Evolutionary conservation across 2,113 vertebrate genomes (phyloP).

Genomic region (Acrocephalus arundinaceus): DNA sequence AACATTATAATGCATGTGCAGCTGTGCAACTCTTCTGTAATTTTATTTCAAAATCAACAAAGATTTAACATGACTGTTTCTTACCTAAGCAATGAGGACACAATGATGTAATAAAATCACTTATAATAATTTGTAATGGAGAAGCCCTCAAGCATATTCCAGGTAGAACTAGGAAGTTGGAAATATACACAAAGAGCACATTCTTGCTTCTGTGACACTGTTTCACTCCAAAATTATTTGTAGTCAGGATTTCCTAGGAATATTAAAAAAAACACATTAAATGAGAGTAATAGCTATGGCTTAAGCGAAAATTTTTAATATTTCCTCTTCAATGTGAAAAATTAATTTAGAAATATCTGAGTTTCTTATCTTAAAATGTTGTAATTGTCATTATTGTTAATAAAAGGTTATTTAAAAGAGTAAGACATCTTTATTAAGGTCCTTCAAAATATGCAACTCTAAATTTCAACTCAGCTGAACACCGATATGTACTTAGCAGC

Average conservation of each 20-base stretch:
- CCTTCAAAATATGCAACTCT: not conserved
- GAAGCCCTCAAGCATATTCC: not conserved
- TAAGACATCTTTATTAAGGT: not conserved
- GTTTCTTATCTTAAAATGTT: not conserved
- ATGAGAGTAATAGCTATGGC: not conserved
- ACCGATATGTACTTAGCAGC: rapidly evolving
- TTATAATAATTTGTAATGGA: not conserved
- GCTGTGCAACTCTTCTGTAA: not conserved
- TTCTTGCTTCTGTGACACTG: not conserved
- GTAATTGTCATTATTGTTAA: not conserved
- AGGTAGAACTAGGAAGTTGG: not conserved
- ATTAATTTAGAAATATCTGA: not conserved
- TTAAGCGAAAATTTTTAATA: not conserved
- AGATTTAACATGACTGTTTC: not conserved
- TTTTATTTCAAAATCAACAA: not conserved
- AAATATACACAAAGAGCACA: not conserved
- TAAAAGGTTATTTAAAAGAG: not conserved
- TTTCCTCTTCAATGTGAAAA: not conserved
- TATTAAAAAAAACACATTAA: not conserved
- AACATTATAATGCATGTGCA: not conserved
- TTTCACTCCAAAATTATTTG: not conserved
- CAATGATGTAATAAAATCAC: not conserved
- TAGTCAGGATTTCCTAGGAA: not conserved
- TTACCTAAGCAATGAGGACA: not conserved
- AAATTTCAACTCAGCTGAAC: not conserved